phyloP scores from a whole-genome alignment of 1,140 invertebrate genomes.

The Contarinia nasturtii region DNA sequence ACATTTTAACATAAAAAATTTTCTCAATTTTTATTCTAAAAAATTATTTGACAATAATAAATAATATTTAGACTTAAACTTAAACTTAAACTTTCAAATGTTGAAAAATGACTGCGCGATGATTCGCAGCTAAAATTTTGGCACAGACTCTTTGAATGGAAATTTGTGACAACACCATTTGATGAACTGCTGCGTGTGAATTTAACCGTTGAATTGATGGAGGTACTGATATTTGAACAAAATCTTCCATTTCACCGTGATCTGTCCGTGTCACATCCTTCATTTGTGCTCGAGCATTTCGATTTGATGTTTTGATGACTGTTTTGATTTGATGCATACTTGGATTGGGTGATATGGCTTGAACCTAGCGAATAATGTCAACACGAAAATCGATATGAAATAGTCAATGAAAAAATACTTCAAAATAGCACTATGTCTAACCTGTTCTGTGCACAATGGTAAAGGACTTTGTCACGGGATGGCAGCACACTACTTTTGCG shows the following conservation, averaged over 20 bases:
- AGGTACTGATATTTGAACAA: conserved; percentile 24
- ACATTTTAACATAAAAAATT: too few relatives aligned
- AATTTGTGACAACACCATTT: conserved; percentile 45
- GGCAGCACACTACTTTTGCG: conserved; percentile 2
- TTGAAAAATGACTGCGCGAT: conserved; percentile 51
- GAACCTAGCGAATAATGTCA: too few relatives aligned
- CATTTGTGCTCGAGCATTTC: conserved; percentile 46
- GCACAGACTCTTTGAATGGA: conserved; percentile 48
- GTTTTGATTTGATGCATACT: too few relatives aligned
- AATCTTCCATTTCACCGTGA: conserved; percentile 38
- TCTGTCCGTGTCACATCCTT: conserved; percentile 54
- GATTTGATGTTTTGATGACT: too few relatives aligned
- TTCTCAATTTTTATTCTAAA: too few relatives aligned
- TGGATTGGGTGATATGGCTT: too few relatives aligned
- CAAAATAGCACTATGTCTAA: conserved; percentile 9
- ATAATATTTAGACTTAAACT: too few relatives aligned
- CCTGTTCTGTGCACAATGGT: conserved; percentile 25
- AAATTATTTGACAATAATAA: too few relatives aligned
- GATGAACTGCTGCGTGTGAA: conserved; percentile 47
- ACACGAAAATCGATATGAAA: background rate
- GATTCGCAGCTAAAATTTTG: conserved; percentile 53
- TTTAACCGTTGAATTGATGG: conserved; percentile 30
- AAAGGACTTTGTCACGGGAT: conserved; percentile 32
- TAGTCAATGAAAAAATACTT: background rate
- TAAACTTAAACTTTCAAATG: conserved; percentile 74